These are phyloP conservation scores for Euura lappo DNA, from an alignment of 1,140 invertebrate species.

Conservation along the genomic window DNA sequence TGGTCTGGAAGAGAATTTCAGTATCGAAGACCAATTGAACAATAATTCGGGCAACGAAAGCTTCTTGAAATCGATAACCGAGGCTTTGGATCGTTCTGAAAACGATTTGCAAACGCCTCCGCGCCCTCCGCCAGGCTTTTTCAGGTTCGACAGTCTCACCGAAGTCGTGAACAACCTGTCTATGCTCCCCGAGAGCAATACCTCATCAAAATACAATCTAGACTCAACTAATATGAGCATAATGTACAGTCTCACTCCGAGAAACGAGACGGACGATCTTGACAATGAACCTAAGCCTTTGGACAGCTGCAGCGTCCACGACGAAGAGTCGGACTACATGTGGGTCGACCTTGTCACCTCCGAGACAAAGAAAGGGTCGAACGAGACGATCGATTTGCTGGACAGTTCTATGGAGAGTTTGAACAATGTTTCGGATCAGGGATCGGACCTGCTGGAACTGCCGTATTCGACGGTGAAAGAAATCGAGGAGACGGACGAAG, in stretches of 20 bases:
- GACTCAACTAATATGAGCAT: constrained; percentile 43
- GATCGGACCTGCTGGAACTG: constrained; percentile 44
- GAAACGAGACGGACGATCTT: constrained; percentile 22
- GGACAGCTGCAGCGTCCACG: not conserved
- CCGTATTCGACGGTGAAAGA: constrained; percentile 35
- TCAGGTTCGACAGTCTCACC: constrained; percentile 41
- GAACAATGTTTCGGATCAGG: constrained; percentile 29
- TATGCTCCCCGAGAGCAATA: constrained; percentile 32
- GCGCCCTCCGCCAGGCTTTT: too few species aligned
- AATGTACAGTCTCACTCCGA: constrained; percentile 52
- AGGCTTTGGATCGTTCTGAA: not conserved
- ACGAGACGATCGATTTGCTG: constrained; percentile 30
- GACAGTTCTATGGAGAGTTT: constrained; percentile 28
- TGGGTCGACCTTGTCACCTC: constrained; percentile 26
- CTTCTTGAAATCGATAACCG: not conserved
- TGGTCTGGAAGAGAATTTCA: too few species aligned
- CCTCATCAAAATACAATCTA: constrained; percentile 47
- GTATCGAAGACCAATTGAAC: too few species aligned
- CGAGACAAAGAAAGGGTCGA: constrained; percentile 20
- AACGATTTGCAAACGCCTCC: not conserved
- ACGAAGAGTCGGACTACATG: constrained; percentile 17
- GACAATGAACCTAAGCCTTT: not conserved
- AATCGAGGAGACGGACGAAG: constrained; percentile 37
- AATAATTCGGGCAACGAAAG: too few species aligned
- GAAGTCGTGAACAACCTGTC: constrained; percentile 48